A percentile compares a stretch with the other conserved stretches of the same genome.
Conservation (phyloP, 1,140 invertebrate genomes). For the Augochlora pura region DNA sequence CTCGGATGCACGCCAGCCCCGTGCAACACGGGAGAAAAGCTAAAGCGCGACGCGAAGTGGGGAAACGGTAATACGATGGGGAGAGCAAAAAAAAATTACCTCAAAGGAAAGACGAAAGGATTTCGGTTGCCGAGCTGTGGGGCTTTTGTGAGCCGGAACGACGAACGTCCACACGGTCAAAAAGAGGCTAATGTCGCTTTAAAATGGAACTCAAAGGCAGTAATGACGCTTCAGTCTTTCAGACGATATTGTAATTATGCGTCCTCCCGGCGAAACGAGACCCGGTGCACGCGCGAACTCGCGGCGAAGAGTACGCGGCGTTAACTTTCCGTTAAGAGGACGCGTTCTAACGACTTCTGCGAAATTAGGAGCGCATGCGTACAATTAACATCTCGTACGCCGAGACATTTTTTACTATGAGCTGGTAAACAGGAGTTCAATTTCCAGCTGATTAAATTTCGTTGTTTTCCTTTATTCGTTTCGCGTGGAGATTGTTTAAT, state of each 20-base stretch:
- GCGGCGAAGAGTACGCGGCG: too few species aligned
- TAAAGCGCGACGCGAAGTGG: background rate
- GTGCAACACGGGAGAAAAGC: background rate
- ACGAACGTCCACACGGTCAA: background rate
- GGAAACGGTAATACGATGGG: background rate
- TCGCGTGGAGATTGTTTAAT: too few species aligned
- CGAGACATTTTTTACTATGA: too few species aligned
- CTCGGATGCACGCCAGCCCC: background rate
- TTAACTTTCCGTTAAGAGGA: too few species aligned
- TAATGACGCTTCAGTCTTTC: background rate
- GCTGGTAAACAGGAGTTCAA: too few species aligned
- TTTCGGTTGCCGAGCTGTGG: background rate
- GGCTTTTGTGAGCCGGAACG: too few species aligned
- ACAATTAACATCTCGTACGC: too few species aligned
- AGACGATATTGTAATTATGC: background rate
- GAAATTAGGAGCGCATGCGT: too few species aligned
- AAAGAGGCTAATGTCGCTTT: conserved; percentile 9
- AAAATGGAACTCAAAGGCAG: background rate
- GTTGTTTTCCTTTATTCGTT: too few species aligned
- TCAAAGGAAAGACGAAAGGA: background rate
- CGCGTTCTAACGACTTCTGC: too few species aligned
- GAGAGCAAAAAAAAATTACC: too few species aligned
- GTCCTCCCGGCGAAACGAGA: background rate
- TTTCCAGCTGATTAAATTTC: too few species aligned
- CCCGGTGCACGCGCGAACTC: background rate